phyloP scores from a whole-genome alignment of 2,113 vertebrate species.

The Phocoena phocoena region DNA sequence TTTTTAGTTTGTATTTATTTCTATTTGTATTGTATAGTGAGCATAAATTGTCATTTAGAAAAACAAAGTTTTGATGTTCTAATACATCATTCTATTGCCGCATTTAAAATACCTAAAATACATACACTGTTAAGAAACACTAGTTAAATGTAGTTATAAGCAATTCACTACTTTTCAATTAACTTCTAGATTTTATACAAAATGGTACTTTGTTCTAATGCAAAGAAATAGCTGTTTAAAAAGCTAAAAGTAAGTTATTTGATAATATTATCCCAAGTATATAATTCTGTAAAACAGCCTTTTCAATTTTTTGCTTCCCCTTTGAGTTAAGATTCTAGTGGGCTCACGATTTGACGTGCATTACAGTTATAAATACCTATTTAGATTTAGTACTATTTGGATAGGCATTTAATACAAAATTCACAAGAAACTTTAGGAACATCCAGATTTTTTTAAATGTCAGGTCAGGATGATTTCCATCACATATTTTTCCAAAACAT shows the following conservation, averaged over 20 bases:
- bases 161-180: not conserved
- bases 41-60: not conserved
- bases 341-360: not conserved
- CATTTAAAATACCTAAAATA: not conserved
- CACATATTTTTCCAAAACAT: not conserved
- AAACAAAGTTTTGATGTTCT: not conserved
- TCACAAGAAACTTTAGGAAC: not conserved
- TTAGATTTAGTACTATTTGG: not conserved
- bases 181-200: slow-evolving; percentile 17
- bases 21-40: not conserved
- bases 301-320: not conserved
- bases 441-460: not conserved
- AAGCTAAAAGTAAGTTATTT: not conserved
- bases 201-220: not conserved
- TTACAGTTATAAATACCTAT: not conserved
- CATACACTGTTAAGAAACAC: not conserved
- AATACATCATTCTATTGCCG: not conserved
- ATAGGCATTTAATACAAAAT: not conserved
- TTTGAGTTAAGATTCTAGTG: not conserved
- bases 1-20: not conserved
- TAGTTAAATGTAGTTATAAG: not conserved
- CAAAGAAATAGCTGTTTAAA: slow-evolving; percentile 13
- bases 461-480: not conserved
- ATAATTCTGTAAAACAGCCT: not conserved
- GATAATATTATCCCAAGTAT: not conserved